Conservation (phyloP, 2,113 vertebrate genomes). For the Dipodomys ordii region DNA sequence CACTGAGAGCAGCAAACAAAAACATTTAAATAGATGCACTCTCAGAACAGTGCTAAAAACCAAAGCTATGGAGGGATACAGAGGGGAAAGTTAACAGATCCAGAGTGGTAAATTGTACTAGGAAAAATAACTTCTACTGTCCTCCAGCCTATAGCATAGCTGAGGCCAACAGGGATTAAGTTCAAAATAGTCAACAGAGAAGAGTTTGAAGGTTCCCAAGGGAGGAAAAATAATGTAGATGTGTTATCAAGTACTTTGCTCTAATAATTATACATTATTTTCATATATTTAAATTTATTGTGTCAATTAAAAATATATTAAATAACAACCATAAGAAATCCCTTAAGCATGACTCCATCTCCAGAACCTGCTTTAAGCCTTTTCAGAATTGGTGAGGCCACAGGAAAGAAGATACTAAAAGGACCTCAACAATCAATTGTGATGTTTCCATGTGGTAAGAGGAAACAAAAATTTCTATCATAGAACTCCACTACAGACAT, state of each 20-base stretch:
- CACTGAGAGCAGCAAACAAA: slow-evolving; percentile 1
- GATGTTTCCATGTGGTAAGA: neutral
- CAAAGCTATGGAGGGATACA: neutral
- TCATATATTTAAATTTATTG: neutral
- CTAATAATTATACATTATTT: no score
- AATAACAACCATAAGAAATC: neutral
- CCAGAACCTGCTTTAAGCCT: neutral
- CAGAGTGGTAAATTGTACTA: accelerated
- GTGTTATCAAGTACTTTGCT: no score
- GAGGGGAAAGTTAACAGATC: neutral
- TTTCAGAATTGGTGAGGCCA: neutral
- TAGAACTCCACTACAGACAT: neutral
- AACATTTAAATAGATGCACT: slow-evolving; percentile 40
- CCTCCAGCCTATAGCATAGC: neutral
- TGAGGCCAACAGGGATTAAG: neutral
- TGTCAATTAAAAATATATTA: neutral
- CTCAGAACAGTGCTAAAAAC: neutral
- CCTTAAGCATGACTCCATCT: neutral
- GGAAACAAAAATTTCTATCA: neutral
- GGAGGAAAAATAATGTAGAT: neutral
- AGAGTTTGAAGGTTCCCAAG: neutral
- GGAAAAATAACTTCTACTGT: neutral
- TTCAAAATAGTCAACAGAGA: neutral
- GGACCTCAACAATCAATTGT: neutral
- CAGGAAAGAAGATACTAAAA: slow-evolving; percentile 2